Percentiles rank a stretch among this genome's conserved stretches.
These are phyloP conservation scores for Ryuthela nishihirai DNA, from an alignment of 2,888 invertebrate genomes.

Conservation along the genomic window DNA sequence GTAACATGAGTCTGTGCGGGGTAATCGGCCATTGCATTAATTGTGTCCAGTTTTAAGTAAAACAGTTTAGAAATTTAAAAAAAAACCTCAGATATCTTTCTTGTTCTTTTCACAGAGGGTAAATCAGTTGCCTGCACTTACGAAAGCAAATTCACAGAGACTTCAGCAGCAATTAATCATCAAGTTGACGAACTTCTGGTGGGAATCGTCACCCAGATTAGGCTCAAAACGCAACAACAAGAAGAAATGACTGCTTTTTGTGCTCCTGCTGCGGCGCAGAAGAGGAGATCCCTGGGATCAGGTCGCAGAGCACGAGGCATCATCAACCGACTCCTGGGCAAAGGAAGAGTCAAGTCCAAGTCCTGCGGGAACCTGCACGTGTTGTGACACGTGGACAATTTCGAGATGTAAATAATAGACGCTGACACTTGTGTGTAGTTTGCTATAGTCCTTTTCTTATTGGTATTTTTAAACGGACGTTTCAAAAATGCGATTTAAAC, in stretches of 20 bases:
- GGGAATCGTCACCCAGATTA: slow-evolving; percentile 87
- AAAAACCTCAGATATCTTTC: too few relatives aligned
- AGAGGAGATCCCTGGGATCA: slow-evolving; percentile 15
- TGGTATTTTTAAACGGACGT: too few relatives aligned
- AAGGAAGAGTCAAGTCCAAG: slow-evolving; percentile 75
- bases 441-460: too few relatives aligned
- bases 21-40: too few relatives aligned
- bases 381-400: too few relatives aligned
- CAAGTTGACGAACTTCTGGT: slow-evolving; percentile 95
- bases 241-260: slow-evolving; percentile 15
- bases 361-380: slow-evolving; percentile 90
- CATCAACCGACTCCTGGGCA: slow-evolving; percentile 45
- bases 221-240: slow-evolving; percentile 58
- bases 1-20: too few relatives aligned
- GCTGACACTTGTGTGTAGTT: too few relatives aligned
- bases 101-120: slow-evolving; percentile 68
- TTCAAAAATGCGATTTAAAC: too few relatives aligned
- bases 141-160: slow-evolving; percentile 96
- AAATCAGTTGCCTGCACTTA: slow-evolving; percentile 84
- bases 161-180: slow-evolving; percentile 93
- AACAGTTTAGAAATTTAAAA: too few relatives aligned
- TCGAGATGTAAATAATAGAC: too few relatives aligned
- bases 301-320: slow-evolving; percentile 12
- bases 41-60: too few relatives aligned
- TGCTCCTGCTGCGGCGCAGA: background rate